Evolutionary conservation across 2,113 vertebrate species (phyloP), one percentile per base, ranked within the genome.

Genomic region (Vimba vimba): DNA sequence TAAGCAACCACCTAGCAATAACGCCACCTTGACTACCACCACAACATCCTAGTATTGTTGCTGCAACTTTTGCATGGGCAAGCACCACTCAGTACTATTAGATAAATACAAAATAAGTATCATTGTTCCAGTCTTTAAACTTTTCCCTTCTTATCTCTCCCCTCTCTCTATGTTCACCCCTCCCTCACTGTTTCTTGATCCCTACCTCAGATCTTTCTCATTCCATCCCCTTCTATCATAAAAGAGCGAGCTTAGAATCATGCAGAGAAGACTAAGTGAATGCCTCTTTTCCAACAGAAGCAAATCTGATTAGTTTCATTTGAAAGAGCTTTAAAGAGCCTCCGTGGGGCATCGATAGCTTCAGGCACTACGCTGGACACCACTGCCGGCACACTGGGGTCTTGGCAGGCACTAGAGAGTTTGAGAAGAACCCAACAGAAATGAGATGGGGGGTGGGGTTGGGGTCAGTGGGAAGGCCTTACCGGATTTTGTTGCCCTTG

Each of bases 401-500:
- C 74, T 87, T 88, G 77, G 73, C 39, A 82, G 45, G 75, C 9
- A 60, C 25, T 8, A 19, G 33, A 10, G n/a, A 81, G 33, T 30
- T 3, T n/a, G 71, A 85, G 43, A 76, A 68, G 59, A 87, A 79
- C 19, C 43, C 8, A 69, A 50, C 17, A 76, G 39, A 66, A 30
- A 60, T 36, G 12, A 25, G 57, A 25, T 36, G 55, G 43, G 30
- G 30, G 79, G 55, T 27, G 59, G 2, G 30, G 30, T 75, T 66
- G 45, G 73, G 55, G 43, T 36, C 15, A 36, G 71, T 62, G 79
- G 82, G 36, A 21, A 9, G 57, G 30, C 33, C 71, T 82, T 88
- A 99, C 98, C 98, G 96, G 89, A 99, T 97, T 94, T 99, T 99
- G 92, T 97, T 98, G 81, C 98, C 98, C 21, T 96, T 98, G 23